Base-by-base conservation (phyloP, 2,797 vertebrate species). In the Oryzias dopingdopingensis region DNA sequence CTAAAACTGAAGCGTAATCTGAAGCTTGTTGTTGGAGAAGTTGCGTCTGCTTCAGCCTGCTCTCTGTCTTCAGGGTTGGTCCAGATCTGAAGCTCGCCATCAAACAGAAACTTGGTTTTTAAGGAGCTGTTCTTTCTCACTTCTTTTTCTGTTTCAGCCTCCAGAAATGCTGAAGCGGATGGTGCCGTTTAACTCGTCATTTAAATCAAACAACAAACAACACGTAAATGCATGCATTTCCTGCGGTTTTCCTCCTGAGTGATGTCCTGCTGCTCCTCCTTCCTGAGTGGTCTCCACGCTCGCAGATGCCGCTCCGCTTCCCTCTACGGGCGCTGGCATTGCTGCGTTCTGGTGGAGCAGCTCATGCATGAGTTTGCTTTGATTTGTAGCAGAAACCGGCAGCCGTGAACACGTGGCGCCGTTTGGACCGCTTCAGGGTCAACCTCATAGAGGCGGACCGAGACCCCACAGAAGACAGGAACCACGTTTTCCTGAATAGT, bases 101-200 rank as follows among this genome's bases (percentile, higher is more conserved):
- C 32, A 37, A 37, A 10, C 32, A 37, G 32, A 32, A 32, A 10
- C 12, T 22, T 22, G 26, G 4, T 20, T 0, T 46, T 15, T 12
- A 32, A 32, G 29, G 29, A 12, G 13, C 8, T 32, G 29, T 32
- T 8, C 7, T 22, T 32, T 32, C 29, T 32, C 29, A 10, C 29
- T 6, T 1, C 2, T 12, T 37, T 26, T 64, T 90, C 73, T 88
- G 79, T 94, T 95, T 66, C 93, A 99, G 97, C 96, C 96, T 44
- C 95, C 93, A 23, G 95, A 98, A 91, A 99, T 99, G 96, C 89
- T 99, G 82, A 98, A 98, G 89, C 90, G 96, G 88, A 99, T 99
- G 96, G 97, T 98, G 87, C 94, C 97, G 80, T 98, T 95, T 92
- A 97, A 99, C 92, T 92, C 93, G 4, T 93, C 96, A 22, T 97